Base-by-base conservation (phyloP, 2,113 vertebrate genomes). In the Oreochromis spilurus region DNA sequence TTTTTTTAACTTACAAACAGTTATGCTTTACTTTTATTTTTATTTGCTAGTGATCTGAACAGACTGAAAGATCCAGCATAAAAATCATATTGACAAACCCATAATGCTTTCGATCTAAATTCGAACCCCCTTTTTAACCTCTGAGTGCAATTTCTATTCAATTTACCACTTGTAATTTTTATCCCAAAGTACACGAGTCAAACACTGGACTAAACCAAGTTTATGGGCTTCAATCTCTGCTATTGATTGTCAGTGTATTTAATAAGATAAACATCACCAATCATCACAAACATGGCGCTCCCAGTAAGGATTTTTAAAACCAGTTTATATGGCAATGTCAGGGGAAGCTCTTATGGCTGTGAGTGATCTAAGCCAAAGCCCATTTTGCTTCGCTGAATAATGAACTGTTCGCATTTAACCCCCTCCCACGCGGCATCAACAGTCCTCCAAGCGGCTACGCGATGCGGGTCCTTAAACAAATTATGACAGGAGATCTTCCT, bases 391-490 rank as follows among this genome's bases (percentile, higher is more conserved):
- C 91, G 90, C 92, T 95, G 94, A 97, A 97, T 97, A 97, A 97
- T 96, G 95, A 97, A 95, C 95, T 95, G 95, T 96, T 97, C 94
- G 95, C 95, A 96, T 96, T 94, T 95, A 94, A 89, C 93, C 92
- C 48, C 82, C 87, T 45, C 62, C 80, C 62, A 81, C 45, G 62
- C 52, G 29, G 17, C 95, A 96, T 86, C 83, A 92, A 95, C 94
- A 92, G 94, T 93, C 94, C 93, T 90, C 95, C 94, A 87, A 96
- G 96, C 91, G 94, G 87, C 91, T 92, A 96, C 96, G 96, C 94
- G 94, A 96, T 94, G 96, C 86, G 90, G 92, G 91, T 96, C 94
- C 95, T 97, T 86, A 97, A 97, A 97, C 95, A 97, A 97, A 97
- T 96, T 97, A 97, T 96, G 96, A 97, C 94, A 96, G 96, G 94